Evolutionary conservation across 2,888 invertebrate species (phyloP).

Genomic region (Limnephilus lunatus): DNA sequence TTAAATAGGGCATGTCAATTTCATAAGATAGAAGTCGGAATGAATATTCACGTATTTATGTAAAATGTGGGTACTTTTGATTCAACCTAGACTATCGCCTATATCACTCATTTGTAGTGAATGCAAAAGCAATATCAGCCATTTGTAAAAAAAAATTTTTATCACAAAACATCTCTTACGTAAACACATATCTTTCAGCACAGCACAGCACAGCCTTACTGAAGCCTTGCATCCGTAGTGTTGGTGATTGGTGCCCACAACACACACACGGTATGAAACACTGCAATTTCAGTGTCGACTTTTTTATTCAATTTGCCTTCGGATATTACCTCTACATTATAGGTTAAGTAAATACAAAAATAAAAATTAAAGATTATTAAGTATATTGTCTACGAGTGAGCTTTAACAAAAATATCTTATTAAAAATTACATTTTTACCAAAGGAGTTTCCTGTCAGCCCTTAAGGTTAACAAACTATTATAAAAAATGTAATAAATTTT

Average conservation of each 20-base stretch:
- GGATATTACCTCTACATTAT: no score
- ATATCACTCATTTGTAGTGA: neutral
- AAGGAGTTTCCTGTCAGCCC: no score
- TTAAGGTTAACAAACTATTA: neutral
- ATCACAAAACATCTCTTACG: neutral
- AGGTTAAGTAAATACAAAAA: no score
- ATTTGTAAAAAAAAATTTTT: neutral
- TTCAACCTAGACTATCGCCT: neutral
- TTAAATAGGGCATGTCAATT: neutral
- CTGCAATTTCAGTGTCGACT: no score
- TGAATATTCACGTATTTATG: neutral
- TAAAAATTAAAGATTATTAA: no score
- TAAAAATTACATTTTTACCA: no score
- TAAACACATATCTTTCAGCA: neutral
- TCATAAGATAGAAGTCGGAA: neutral
- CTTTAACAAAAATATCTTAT: no score
- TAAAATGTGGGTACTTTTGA: neutral
- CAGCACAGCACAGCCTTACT: neutral
- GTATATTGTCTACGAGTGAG: no score
- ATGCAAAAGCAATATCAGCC: neutral
- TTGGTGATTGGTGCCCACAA: no score
- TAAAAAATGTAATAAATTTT: neutral
- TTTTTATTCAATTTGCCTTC: no score
- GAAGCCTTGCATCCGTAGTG: no score
- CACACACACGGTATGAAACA: no score